Evolutionary conservation across 2,888 invertebrate genomes (phyloP), one percentile per base, ranked within the genome.

Genomic region (Scaptomyza flava): DNA sequence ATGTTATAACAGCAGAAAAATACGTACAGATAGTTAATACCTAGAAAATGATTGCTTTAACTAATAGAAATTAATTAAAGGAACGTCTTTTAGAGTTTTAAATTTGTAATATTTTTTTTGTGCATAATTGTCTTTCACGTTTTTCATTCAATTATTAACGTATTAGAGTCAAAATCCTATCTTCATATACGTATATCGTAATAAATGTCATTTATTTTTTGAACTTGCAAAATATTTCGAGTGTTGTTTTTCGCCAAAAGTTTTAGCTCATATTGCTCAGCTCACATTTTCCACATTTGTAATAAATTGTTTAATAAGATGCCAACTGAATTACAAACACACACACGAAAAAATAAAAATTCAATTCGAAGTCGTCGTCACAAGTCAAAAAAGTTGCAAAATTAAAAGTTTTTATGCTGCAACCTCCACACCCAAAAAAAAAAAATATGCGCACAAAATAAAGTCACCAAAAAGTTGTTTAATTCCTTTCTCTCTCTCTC

Each of bases 361-460:
- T 7, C 43, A 31, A 30, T 11, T 14, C 38, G 17, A 50, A 61
- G 34, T 58, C 57, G 47, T 48, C 20, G 50, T 42, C 48, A 42
- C 67, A 58, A 59, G 72, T 58, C 38, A 53, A 36, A 61, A 80
- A 81, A 84, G 77, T 81, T 87, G 68, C 53, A 58, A 87, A 87
- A 81, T 81, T 81, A 81, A 81, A 87, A 87, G 82, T 81, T 81
- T 79, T 79, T 41, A 48, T 43, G 46, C 53, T 23, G 23, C 23
- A 23, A 23, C 41, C 17, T n/a, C n/a, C 1, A 11, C n/a, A 12
- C 17, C 17, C 0, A 12, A 2, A n/a, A 7, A 7, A 8, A 11
- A 58, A 59, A 77, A 73, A 61, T 56, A 64, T 64, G 57, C 54
- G 33, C n/a, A 9, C 52, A 53, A 71, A 71, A 71, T 59, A 56